A percentile compares a stretch with the other conserved stretches of the same genome.
Evolutionary conservation across 1,140 invertebrate species (phyloP).

Genomic region (Cryptotermes secundus): DNA sequence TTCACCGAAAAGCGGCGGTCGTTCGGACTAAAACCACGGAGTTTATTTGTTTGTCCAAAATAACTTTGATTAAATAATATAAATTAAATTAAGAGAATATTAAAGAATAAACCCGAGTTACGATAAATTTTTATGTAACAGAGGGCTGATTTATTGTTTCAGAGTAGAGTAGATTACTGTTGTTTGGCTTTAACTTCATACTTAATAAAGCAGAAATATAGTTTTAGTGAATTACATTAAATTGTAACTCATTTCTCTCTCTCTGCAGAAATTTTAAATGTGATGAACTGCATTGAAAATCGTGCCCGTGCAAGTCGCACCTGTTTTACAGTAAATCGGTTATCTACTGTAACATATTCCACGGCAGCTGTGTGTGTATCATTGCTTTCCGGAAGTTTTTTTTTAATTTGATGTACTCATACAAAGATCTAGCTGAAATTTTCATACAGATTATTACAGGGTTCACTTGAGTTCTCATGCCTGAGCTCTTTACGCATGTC

Average conservation of each 20-base stretch:
- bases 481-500: neutral
- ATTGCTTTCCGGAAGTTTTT: neutral
- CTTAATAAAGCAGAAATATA: no score
- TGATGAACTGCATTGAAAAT: neutral
- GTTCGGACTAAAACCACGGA: no score
- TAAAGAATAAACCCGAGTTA: no score
- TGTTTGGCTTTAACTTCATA: no score
- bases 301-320: neutral
- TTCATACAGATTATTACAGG: slow-evolving; percentile 8
- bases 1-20: no score
- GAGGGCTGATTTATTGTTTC: no score
- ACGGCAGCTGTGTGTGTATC: neutral
- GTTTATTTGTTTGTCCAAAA: no score
- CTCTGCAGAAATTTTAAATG: neutral
- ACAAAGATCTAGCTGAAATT: neutral
- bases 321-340: neutral
- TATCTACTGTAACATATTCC: neutral
- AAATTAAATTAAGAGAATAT: no score
- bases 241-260: neutral
- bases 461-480: neutral
- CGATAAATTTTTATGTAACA: no score
- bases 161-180: no score
- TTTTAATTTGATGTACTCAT: neutral
- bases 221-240: neutral
- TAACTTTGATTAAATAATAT: no score